Percentiles rank a stretch among this genome's conserved stretches.
phyloP scores from a whole-genome alignment of 2,888 invertebrate species.

The Xiphydria camelus region DNA sequence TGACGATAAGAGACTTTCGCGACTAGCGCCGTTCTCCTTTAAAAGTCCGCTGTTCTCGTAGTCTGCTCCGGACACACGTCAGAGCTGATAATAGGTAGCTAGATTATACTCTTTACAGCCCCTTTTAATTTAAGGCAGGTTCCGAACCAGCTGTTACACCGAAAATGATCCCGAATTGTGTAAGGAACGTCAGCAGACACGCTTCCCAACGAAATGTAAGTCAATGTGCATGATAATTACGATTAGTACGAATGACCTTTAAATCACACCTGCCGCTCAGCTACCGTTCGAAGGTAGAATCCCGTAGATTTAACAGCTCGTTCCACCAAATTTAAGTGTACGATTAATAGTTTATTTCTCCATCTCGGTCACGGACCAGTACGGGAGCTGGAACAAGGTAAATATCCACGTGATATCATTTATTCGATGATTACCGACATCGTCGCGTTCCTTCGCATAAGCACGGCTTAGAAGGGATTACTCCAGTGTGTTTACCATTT shows the following conservation, averaged over 20 bases:
- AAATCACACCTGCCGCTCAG: slow-evolving; percentile 25
- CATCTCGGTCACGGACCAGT: slow-evolving; percentile 44
- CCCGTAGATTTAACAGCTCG: background rate
- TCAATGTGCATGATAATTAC: slow-evolving; percentile 40
- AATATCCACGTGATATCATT: slow-evolving; percentile 24
- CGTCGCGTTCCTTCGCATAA: too few relatives aligned
- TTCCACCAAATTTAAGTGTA: slow-evolving; percentile 9
- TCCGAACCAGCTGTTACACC: too few relatives aligned
- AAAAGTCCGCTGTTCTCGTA: slow-evolving; percentile 23
- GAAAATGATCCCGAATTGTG: slow-evolving; percentile 58
- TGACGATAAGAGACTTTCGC: too few relatives aligned
- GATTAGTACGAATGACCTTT: slow-evolving; percentile 44
- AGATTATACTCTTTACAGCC: background rate
- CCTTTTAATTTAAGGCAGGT: too few relatives aligned
- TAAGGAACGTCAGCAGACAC: slow-evolving; percentile 54
- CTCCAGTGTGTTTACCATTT: too few relatives aligned
- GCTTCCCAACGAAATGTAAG: slow-evolving; percentile 57
- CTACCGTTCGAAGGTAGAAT: slow-evolving; percentile 18
- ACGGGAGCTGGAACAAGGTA: slow-evolving; percentile 54
- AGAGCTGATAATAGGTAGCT: too few relatives aligned
- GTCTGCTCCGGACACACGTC: background rate
- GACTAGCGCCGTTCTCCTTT: slow-evolving; percentile 19
- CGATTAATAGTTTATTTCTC: slow-evolving; percentile 31
- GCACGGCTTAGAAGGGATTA: too few relatives aligned
- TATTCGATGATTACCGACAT: too few relatives aligned